Conservation (phyloP, 2,888 invertebrate species). For the Aporophyla nigra region DNA sequence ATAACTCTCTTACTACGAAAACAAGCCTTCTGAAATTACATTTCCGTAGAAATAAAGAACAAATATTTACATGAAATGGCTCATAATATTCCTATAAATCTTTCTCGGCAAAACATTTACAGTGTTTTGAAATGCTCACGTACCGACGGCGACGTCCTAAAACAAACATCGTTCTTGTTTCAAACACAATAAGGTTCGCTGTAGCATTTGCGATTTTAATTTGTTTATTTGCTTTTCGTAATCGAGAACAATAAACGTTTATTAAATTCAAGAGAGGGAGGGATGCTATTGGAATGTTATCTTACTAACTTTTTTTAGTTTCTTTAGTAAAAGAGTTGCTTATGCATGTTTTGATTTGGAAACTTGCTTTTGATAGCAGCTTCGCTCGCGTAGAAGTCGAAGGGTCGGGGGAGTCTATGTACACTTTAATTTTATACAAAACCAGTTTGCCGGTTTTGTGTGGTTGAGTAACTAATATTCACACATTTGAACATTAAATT, state of each 20-base stretch:
- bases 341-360: too few species aligned
- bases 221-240: slow-evolving; percentile 20
- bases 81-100: slow-evolving; percentile 50
- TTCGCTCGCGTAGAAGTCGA: too few species aligned
- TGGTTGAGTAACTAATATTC: too few species aligned
- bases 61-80: slow-evolving; percentile 46
- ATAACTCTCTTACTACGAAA: not conserved
- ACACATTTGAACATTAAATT: too few species aligned
- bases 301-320: not conserved
- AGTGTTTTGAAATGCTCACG: slow-evolving; percentile 57
- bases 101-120: slow-evolving; percentile 43
- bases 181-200: slow-evolving; percentile 54
- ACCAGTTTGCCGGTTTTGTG: too few species aligned
- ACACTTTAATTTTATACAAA: too few species aligned
- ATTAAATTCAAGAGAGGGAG: slow-evolving; percentile 1
- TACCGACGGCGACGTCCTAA: slow-evolving; percentile 29
- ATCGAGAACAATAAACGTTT: slow-evolving; percentile 2
- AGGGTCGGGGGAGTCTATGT: too few species aligned
- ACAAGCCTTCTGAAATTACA: slow-evolving; percentile 6
- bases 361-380: too few species aligned
- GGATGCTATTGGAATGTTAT: not conserved
- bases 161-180: slow-evolving; percentile 60
- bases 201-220: slow-evolving; percentile 28
- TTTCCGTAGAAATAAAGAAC: slow-evolving; percentile 11
- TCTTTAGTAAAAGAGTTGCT: not conserved